Evolutionary conservation across 2,888 invertebrate genomes (phyloP).

Genomic region (Patella ulyssiponensis): DNA sequence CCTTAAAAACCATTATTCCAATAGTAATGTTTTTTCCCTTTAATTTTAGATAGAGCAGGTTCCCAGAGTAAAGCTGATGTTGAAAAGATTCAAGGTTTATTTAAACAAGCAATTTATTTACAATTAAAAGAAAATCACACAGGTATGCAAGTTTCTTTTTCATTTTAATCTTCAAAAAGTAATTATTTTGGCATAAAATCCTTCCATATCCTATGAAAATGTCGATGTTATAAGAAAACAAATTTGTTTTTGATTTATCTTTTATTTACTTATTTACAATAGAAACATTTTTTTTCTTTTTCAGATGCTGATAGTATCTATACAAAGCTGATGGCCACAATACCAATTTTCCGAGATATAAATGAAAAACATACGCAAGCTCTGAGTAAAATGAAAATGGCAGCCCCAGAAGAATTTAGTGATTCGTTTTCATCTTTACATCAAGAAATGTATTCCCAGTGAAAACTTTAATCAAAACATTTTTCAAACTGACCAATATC

Average conservation of each 20-base stretch:
- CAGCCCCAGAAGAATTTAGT: slow-evolving; percentile 46
- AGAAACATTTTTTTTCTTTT: slow-evolving; percentile 19
- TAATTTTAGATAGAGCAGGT: slow-evolving; percentile 59
- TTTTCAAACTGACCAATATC: no score
- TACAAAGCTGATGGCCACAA: slow-evolving; percentile 47
- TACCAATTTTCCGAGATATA: slow-evolving; percentile 60
- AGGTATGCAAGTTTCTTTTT: slow-evolving; percentile 41
- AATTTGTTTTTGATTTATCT: no score
- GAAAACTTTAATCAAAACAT: no score
- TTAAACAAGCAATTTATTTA: slow-evolving; percentile 64
- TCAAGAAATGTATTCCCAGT: slow-evolving; percentile 58
- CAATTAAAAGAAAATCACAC: slow-evolving; percentile 59
- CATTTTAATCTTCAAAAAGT: no score
- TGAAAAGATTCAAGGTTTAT: slow-evolving; percentile 63
- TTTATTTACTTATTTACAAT: no score
- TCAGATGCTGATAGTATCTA: slow-evolving; percentile 59
- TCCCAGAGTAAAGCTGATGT: slow-evolving; percentile 61
- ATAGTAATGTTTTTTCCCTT: not conserved
- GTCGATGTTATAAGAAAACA: no score
- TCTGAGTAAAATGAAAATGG: slow-evolving; percentile 67
- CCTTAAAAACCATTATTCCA: no score
- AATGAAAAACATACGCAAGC: slow-evolving; percentile 66
- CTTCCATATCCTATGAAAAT: no score
- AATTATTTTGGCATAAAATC: no score
- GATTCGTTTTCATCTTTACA: slow-evolving; percentile 63